Conservation (phyloP, 2,888 invertebrate species). For the Diarsia rubi region DNA sequence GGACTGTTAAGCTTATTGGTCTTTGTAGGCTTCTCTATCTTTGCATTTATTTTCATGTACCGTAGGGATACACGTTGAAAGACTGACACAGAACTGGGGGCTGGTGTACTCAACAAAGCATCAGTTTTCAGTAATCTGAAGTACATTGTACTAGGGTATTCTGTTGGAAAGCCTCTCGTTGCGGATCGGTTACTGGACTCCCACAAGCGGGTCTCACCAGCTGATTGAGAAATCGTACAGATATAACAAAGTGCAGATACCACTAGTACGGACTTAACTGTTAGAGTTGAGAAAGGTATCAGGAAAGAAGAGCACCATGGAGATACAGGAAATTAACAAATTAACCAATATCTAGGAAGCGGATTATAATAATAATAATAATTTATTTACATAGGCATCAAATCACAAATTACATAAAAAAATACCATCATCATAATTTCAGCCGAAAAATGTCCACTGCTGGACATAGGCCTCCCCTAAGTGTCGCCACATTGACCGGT, state of each 20-base stretch:
- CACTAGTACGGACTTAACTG: slow-evolving; percentile 1
- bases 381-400: too few species aligned
- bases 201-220: slow-evolving; percentile 10
- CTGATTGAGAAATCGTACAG: slow-evolving; percentile 14
- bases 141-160: slow-evolving; percentile 3
- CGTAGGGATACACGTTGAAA: slow-evolving; percentile 16
- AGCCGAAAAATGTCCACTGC: too few species aligned
- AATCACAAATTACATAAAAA: too few species aligned
- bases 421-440: too few species aligned
- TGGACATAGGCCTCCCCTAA: too few species aligned
- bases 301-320: neutral
- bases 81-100: slow-evolving; percentile 1
- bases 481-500: too few species aligned
- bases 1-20: too few species aligned
- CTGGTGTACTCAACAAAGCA: slow-evolving; percentile 16
- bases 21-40: too few species aligned
- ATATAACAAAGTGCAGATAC: slow-evolving; percentile 8
- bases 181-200: too few species aligned
- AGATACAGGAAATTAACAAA: slow-evolving; percentile 14
- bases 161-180: too few species aligned
- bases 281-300: slow-evolving; percentile 1
- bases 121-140: slow-evolving; percentile 11
- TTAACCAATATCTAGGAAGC: neutral
- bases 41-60: too few species aligned
- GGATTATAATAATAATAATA: too few species aligned